Percentiles rank a stretch among this genome's conserved stretches.
Conservation (phyloP, 2,113 vertebrate species). For the Colistium nudipinnis region DNA sequence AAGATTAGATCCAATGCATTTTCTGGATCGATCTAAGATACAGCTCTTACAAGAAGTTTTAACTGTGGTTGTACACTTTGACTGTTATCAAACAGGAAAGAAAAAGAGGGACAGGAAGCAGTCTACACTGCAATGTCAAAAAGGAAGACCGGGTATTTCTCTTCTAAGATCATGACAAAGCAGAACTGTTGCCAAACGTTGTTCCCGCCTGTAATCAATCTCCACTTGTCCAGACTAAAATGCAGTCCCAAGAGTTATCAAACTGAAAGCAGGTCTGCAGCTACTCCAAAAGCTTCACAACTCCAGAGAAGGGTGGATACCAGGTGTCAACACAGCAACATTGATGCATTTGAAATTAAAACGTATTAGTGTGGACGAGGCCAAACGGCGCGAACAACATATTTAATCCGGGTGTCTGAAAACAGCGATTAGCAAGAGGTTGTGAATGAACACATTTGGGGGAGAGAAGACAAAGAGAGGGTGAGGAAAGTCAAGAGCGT, state of each 20-base stretch:
- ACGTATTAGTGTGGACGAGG: not conserved
- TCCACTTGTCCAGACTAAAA: too few relatives aligned
- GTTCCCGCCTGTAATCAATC: too few relatives aligned
- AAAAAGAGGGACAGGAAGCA: constrained; percentile 3
- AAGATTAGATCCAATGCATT: not conserved
- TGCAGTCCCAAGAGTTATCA: too few relatives aligned
- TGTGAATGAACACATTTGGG: constrained; percentile 3
- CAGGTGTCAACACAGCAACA: too few relatives aligned
- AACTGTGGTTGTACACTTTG: not conserved
- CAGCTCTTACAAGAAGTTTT: not conserved
- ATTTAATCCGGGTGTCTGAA: not conserved
- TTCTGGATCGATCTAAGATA: not conserved
- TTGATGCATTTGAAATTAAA: too few relatives aligned
- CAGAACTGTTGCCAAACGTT: not conserved
- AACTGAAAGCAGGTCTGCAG: too few relatives aligned
- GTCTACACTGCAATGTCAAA: too few relatives aligned
- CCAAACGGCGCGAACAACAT: not conserved
- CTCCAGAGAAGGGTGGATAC: too few relatives aligned
- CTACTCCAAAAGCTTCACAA: not conserved
- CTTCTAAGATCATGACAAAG: too few relatives aligned
- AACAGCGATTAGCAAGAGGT: not conserved
- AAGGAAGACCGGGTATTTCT: not conserved
- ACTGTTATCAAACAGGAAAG: not conserved
- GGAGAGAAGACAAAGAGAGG: constrained; percentile 7
- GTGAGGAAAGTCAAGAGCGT: constrained; percentile 34